Base-by-base conservation (phyloP, 2,888 invertebrate species). In the Conomelus anceps region DNA sequence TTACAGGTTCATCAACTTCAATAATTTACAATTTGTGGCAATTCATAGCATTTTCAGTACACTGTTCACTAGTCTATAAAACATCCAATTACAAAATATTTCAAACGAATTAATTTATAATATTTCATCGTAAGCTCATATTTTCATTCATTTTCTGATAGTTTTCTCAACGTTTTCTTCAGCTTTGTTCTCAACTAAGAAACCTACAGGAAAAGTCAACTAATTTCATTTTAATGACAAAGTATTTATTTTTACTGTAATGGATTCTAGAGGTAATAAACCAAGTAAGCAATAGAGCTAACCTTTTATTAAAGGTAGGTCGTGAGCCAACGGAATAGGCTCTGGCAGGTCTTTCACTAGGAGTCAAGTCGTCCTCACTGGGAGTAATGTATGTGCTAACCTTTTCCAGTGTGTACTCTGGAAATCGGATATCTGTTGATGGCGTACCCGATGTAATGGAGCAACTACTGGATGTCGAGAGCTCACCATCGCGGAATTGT, bases 311-410 rank as follows among this genome's bases (percentile, higher is more conserved):
- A 17, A 90, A 88, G 85, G 96, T 96, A 1, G 97, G 96, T 91
- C 96, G 95, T 89, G 97, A 97, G 23, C 98, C 98, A 91, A 98
- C 96, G 24, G 98, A 98, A 93, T 97, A 98, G 0, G 98, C 96
- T 91, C 97, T 95, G 88, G 95, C 94, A n/a, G 97, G 97, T 91
- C 95, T 91, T 94, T 94, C 91, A 93, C 94, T 89, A 91, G 93
- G 89, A 92, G 92, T 89, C 91, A 95, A 95, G 22, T 95, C 95
- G 92, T 96, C 96, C 91, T 95, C 95, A 63, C 95, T 94, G 0
- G 95, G 94, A 11, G 94, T 94, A 90, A 97, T 95, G 93, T 96
- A 97, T 22, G 97, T 96, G 90, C 95, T 94, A 0, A 97, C 97
- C 92, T 97, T 97, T 92, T 97, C 97, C 88, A 98, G 94, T 91